Base-by-base conservation (phyloP, 1,140 invertebrate species). In the Zaprionus davidi region DNA sequence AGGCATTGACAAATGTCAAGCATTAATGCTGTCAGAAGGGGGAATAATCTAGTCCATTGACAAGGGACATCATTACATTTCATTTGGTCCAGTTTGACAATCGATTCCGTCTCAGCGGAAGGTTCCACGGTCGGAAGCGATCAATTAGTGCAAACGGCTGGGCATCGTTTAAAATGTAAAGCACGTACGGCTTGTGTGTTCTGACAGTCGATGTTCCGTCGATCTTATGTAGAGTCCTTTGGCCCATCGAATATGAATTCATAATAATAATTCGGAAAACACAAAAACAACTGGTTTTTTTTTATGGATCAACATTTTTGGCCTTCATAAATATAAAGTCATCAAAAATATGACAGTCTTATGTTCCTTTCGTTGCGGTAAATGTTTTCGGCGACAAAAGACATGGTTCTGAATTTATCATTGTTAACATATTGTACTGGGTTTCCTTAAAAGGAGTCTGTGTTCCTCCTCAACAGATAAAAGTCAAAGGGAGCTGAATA, bases 281-380 rank as follows among this genome's bases (percentile, higher is more conserved):
- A 55, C 75, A 74, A 84, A 88, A 83, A 72, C 71, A 88, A 88
- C 84, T 84, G 63, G 73, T 84, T 87, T 84, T 73, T 81, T 64
- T 71, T 63, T 74, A 56, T 69, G 85, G 85, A 85, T 78, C 85
- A 81, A 79, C 84, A 88, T 88, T 88, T 90, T 88, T 88, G 85
- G 81, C 85, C 81, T 88, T 90, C 90, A 91, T 92, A 91, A 92
- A 91, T 91, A 91, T 91, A 81, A 91, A 91, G 88, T 92, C 90
- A 91, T 91, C 88, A 91, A 85, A 85, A 70, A 90, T 91, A 91
- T 91, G 88, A 91, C 88, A 91, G 85, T 90, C 90, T 84, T 78
- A 78, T 80, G 75, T 85, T 91, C 86, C 71, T 83, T 87, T 90
- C 82, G 87, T 82, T 90, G 85, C 82, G 85, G 84, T 88, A 81